phyloP scores from a whole-genome alignment of 2,888 invertebrate genomes.

The Phania funesta region DNA sequence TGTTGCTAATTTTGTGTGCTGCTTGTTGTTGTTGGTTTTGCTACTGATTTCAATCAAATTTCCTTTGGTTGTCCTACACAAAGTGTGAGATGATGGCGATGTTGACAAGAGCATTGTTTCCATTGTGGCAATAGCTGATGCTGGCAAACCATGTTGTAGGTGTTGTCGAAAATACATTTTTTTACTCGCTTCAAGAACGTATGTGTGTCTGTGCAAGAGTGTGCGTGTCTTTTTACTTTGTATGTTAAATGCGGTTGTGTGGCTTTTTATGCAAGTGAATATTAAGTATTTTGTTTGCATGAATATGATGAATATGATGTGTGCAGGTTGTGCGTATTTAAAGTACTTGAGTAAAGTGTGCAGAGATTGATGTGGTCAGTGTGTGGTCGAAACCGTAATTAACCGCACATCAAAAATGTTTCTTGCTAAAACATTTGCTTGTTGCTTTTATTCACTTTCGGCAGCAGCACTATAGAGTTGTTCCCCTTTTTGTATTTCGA shows the following conservation, averaged over 20 bases:
- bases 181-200: neutral
- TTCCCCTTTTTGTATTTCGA: neutral
- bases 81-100: neutral
- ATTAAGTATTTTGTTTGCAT: conserved; percentile 29
- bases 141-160: conserved; percentile 46
- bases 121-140: conserved; percentile 38
- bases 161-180: neutral
- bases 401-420: conserved; percentile 63
- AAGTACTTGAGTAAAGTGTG: conserved; percentile 12
- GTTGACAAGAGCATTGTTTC: conserved; percentile 27
- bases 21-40: neutral
- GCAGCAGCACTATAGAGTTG: neutral
- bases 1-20: neutral
- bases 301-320: neutral
- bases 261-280: conserved; percentile 52
- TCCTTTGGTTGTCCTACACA: conserved; percentile 12
- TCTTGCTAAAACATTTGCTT: conserved; percentile 59
- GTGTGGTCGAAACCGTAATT: conserved; percentile 58
- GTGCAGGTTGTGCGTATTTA: conserved; percentile 26
- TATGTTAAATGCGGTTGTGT: conserved; percentile 35
- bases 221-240: neutral
- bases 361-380: conserved; percentile 61
- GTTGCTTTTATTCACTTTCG: conserved; percentile 17
- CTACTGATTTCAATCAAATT: conserved; percentile 19
- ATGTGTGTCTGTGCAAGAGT: neutral